These are phyloP conservation scores for Heliconius eleuchia DNA, from an alignment of 1,140 invertebrate species.

Conservation along the genomic window DNA sequence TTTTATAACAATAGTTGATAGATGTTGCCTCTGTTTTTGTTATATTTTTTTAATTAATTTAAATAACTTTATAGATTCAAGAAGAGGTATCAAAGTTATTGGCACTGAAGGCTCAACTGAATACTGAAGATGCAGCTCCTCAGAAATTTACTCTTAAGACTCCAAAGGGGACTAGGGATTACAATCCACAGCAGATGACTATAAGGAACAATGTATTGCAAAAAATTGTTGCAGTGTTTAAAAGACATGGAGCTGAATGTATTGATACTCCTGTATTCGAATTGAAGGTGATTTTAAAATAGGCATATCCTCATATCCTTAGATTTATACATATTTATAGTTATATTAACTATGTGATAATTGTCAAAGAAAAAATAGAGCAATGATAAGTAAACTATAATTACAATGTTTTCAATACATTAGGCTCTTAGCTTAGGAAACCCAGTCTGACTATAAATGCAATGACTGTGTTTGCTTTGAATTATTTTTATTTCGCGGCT, in stretches of 20 bases:
- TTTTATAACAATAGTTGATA: background rate
- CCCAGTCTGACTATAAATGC: no score
- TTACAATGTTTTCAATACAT: no score
- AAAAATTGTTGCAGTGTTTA: conserved; percentile 95
- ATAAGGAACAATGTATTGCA: conserved; percentile 93
- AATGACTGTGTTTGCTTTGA: no score
- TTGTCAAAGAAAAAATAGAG: no score
- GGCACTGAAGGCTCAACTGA: conserved; percentile 88
- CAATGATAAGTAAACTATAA: no score
- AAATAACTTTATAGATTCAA: conserved; percentile 54
- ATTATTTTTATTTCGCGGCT: no score
- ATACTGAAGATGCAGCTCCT: conserved; percentile 77
- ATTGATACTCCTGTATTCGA: conserved; percentile 99
- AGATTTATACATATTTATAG: no score
- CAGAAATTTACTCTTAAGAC: conserved; percentile 95
- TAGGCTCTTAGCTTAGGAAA: no score
- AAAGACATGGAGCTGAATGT: conserved; percentile 98
- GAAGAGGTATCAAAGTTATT: conserved; percentile 92
- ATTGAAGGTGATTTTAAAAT: conserved; percentile 87
- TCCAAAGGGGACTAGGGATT: conserved; percentile 98
- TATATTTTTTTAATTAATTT: conserved; percentile 1
- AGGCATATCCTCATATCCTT: background rate
- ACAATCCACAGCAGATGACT: conserved; percentile 96
- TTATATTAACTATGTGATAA: no score
- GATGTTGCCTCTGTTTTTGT: background rate